These are phyloP conservation scores for Megalonaias nervosa DNA, from an alignment of 1,140 invertebrate species.

Conservation along the genomic window DNA sequence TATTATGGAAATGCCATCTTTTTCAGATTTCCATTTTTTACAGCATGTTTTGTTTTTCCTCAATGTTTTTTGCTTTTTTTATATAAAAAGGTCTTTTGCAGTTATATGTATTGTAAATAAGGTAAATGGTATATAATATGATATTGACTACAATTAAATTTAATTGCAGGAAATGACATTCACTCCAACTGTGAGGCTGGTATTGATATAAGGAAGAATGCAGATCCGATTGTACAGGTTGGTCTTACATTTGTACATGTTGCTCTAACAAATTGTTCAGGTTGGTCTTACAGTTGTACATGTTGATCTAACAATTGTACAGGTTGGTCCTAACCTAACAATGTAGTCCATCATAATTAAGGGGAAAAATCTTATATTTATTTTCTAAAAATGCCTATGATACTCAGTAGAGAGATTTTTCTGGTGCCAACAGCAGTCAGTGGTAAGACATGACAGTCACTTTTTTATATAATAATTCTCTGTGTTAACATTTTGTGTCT, in stretches of 20 bases:
- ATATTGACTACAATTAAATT: background rate
- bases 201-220: slow-evolving; percentile 65
- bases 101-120: no score
- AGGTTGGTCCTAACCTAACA: background rate
- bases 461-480: no score
- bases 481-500: no score
- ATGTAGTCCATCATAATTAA: background rate
- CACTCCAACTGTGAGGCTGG: slow-evolving; percentile 66
- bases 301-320: no score
- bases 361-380: background rate
- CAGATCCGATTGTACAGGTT: slow-evolving; percentile 66
- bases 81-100: no score
- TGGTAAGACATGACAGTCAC: background rate
- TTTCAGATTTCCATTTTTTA: no score
- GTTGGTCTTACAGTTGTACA: background rate
- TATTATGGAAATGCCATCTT: no score
- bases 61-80: no score
- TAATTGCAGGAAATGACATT: slow-evolving; percentile 62
- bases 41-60: no score
- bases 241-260: background rate
- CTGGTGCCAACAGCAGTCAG: background rate
- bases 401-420: background rate
- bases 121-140: no score
- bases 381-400: background rate
- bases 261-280: background rate